Evolutionary conservation across 1,140 invertebrate genomes (phyloP).

Genomic region (Leptinotarsa lineolata): DNA sequence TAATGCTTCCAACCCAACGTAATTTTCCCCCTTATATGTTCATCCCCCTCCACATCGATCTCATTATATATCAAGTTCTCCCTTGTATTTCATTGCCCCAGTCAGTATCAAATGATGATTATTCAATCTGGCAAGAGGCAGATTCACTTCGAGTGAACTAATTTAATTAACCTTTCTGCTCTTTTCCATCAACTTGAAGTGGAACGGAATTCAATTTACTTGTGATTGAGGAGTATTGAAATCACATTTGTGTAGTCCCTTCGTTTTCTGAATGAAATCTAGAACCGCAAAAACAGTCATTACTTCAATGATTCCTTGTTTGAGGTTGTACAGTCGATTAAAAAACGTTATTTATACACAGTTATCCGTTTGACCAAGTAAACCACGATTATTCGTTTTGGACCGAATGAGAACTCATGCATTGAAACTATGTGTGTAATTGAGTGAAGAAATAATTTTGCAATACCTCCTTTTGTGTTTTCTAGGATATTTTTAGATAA

Average conservation of each 20-base stretch:
- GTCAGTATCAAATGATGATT: neutral
- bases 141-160: constrained; percentile 2
- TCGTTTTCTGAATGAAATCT: neutral
- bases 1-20: neutral
- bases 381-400: too few species aligned
- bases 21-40: neutral
- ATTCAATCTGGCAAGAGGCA: neutral
- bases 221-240: neutral
- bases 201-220: neutral
- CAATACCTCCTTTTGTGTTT: too few species aligned
- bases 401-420: too few species aligned
- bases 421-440: too few species aligned
- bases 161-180: neutral
- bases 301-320: neutral
- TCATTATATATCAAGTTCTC: neutral
- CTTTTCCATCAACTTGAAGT: constrained; percentile 4
- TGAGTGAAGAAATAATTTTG: too few species aligned
- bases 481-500: too few species aligned
- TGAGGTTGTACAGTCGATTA: too few species aligned
- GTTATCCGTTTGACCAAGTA: too few species aligned
- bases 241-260: neutral
- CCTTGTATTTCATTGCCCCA: neutral
- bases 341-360: too few species aligned
- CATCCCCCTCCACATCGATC: neutral
- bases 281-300: neutral